Base-by-base conservation (phyloP, 2,888 invertebrate genomes). In the Plusia festucae region DNA sequence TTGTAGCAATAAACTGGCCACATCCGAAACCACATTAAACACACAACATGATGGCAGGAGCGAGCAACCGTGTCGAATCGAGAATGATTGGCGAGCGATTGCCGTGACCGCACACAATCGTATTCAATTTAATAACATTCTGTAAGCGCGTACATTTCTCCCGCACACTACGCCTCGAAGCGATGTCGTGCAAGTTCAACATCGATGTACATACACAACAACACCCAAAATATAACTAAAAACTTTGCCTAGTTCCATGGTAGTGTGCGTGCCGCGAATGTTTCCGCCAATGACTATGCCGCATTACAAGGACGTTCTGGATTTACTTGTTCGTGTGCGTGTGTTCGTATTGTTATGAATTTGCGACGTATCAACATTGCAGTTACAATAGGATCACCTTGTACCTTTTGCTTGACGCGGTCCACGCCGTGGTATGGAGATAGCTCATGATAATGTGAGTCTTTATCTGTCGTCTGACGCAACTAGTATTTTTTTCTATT, bases 21-120 rank as follows among this genome's bases (percentile, higher is more conserved):
- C 78, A 67, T 79, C 80, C 79, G 73, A 79, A 75, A 72, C 76
- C 64, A 56, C 75, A 70, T 69, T 66, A 76, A 79, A 78, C 67
- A 66, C 56, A 65, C 70, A 69, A 66, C 73, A 67, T 59, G 73
- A 65, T 65, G 60, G 64, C 65, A 60, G 24, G 65, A 46, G 68
- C 79, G 53, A 68, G 76, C 72, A 73, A 76, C 73, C 78, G 79
- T 81, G 70, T 64, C 82, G 81, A 76, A 83, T 82, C 72, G 65
- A 61, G 60, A 65, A 65, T 73, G 80, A 83, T 83, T 82, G 83
- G 78, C 72, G 65, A 53, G 60, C 76, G 80, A 80, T 82, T 81
- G 71, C 80, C 78, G 70, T 76, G 73, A 75, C 70, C 78, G 72
- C 62, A 59, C 61, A 71, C 73, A 59, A 57, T 60, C 52, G 51